Evolutionary conservation across 2,797 vertebrate species (phyloP).

Genomic region (Sitta carolinensis): DNA sequence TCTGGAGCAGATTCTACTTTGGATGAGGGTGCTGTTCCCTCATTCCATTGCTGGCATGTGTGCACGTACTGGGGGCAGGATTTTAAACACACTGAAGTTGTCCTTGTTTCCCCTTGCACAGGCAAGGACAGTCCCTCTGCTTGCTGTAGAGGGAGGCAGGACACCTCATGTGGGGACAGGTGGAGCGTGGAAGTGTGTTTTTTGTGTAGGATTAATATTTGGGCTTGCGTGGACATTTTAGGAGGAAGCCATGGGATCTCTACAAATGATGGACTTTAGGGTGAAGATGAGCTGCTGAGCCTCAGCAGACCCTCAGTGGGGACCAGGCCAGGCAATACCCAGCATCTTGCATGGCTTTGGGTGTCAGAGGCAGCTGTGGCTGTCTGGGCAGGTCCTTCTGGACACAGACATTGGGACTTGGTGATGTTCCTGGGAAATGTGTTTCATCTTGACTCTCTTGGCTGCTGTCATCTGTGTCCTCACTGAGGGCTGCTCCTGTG

Average conservation of each 20-base stretch:
- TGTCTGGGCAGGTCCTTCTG: background rate
- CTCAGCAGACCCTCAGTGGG: background rate
- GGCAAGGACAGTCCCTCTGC: background rate
- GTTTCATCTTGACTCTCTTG: background rate
- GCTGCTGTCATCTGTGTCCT: background rate
- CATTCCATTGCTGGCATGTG: background rate
- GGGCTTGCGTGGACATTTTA: background rate
- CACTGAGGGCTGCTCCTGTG: background rate
- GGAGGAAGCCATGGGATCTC: background rate
- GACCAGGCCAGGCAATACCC: background rate
- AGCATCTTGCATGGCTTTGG: background rate
- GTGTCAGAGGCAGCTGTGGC: background rate
- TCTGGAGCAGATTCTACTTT: background rate
- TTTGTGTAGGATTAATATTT: background rate
- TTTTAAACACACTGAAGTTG: background rate
- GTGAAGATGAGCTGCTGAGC: background rate
- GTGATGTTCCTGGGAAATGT: background rate
- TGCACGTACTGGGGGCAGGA: fast-evolving
- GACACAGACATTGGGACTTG: background rate
- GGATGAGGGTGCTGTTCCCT: background rate
- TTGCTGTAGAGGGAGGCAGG: background rate
- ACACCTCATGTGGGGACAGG: background rate
- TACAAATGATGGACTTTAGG: background rate
- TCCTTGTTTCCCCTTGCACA: background rate
- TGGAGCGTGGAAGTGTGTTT: background rate